Conservation (phyloP, 2,797 vertebrate genomes). For the Chelon auratus region DNA sequence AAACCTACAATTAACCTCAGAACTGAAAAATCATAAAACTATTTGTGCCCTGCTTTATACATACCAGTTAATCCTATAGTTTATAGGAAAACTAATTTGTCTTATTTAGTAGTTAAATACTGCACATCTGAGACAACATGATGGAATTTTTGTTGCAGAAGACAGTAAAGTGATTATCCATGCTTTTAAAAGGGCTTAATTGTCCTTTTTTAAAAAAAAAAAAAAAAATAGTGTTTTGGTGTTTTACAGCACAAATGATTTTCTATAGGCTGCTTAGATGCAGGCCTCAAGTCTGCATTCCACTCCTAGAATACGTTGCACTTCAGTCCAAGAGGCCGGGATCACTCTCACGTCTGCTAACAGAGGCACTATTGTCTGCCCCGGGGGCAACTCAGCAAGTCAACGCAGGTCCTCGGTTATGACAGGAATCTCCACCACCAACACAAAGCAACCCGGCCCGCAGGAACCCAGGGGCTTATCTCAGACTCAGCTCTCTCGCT, state of each 20-base stretch:
- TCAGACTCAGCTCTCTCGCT: background rate
- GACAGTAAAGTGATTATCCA: background rate
- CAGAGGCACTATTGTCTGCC: constrained; percentile 67
- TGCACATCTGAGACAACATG: background rate
- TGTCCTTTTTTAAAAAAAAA: background rate
- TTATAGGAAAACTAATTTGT: too few relatives aligned
- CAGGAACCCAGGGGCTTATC: constrained; percentile 33
- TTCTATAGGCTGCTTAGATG: constrained; percentile 3
- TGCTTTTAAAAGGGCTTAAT: background rate
- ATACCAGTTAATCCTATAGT: too few relatives aligned
- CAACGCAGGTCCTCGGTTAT: constrained; percentile 72
- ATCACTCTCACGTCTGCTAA: constrained; percentile 46
- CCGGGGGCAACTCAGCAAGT: constrained; percentile 74
- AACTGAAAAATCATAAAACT: too few relatives aligned
- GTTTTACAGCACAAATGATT: constrained; percentile 18
- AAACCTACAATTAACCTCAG: too few relatives aligned
- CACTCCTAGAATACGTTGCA: constrained; percentile 2
- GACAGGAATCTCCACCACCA: constrained; percentile 68
- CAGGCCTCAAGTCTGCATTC: constrained; percentile 36
- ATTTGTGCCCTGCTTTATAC: too few relatives aligned
- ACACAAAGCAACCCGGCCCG: constrained; percentile 18
- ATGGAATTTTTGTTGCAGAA: too few relatives aligned
- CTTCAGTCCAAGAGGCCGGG: constrained; percentile 20
- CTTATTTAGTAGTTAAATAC: too few relatives aligned
- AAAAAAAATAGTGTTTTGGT: background rate